phyloP scores from a whole-genome alignment of 2,797 vertebrate genomes.

The Borostomias antarcticus region DNA sequence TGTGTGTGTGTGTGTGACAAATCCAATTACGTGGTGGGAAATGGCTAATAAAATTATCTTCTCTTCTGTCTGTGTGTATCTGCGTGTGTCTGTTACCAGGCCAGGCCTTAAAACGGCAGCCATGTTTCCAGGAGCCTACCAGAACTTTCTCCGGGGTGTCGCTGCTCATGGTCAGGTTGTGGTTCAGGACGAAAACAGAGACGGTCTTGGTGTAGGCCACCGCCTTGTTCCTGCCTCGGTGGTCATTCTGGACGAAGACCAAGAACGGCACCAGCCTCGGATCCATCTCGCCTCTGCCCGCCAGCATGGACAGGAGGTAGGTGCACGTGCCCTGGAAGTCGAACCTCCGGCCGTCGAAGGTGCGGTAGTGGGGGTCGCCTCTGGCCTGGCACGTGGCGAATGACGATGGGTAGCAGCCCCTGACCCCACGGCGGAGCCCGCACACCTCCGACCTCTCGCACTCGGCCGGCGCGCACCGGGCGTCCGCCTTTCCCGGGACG shows the following conservation, averaged over 20 bases:
- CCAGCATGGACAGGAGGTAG: slow-evolving; percentile 59
- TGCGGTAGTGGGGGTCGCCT: slow-evolving; percentile 73
- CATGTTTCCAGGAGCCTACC: slow-evolving; percentile 66
- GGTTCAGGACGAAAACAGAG: slow-evolving; percentile 44
- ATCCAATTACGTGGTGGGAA: too few relatives aligned
- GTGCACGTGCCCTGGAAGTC: slow-evolving; percentile 64
- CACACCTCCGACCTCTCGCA: slow-evolving; percentile 68
- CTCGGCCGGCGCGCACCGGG: background rate
- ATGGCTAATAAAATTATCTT: too few relatives aligned
- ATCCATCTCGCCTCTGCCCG: slow-evolving; percentile 22
- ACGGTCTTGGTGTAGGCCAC: slow-evolving; percentile 59
- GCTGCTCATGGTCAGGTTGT: slow-evolving; percentile 69
- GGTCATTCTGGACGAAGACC: slow-evolving; percentile 70
- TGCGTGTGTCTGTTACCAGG: background rate
- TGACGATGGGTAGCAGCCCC: slow-evolving; percentile 64
- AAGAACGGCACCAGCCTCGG: slow-evolving; percentile 56
- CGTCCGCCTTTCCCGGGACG: too few relatives aligned
- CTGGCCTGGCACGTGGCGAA: slow-evolving; percentile 64
- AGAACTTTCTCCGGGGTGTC: slow-evolving; percentile 58
- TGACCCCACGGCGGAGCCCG: slow-evolving; percentile 44
- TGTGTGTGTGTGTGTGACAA: too few relatives aligned
- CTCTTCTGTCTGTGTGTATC: too few relatives aligned
- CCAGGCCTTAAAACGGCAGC: too few relatives aligned
- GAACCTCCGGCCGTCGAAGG: slow-evolving; percentile 69
- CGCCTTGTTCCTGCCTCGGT: slow-evolving; percentile 56